phyloP scores from a whole-genome alignment of 2,113 vertebrate genomes.

The Cranoglanis bouderius region DNA sequence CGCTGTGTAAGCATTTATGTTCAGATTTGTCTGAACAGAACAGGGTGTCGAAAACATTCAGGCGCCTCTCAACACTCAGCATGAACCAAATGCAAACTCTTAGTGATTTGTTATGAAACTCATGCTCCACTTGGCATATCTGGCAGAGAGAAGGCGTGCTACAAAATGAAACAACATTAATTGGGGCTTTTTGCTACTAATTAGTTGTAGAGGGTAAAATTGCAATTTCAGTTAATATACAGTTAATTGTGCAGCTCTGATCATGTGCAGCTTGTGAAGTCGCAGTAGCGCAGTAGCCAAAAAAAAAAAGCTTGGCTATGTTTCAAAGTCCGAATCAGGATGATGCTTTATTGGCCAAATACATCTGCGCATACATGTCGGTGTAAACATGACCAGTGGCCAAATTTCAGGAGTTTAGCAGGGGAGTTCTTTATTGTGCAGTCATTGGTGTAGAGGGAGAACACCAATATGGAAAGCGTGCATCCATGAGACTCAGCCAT shows the following conservation, averaged over 20 bases:
- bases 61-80: background rate
- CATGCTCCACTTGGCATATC: background rate
- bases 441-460: background rate
- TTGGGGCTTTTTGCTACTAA: background rate
- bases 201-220: background rate
- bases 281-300: background rate
- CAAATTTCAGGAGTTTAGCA: background rate
- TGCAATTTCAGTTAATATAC: background rate
- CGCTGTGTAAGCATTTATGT: background rate
- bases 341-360: background rate
- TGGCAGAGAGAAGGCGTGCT: background rate
- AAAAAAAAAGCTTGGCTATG: background rate
- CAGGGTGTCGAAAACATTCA: background rate
- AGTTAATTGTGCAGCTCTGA: background rate
- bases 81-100: background rate
- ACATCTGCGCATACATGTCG: background rate
- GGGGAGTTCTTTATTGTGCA: background rate
- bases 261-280: background rate
- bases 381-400: background rate
- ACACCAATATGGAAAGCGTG: background rate
- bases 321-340: background rate
- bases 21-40: conserved; percentile 7
- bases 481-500: background rate
- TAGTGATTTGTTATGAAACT: background rate
- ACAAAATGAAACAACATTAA: background rate